Base-by-base conservation (phyloP, 1,140 invertebrate genomes). In the Coboldia fuscipes region DNA sequence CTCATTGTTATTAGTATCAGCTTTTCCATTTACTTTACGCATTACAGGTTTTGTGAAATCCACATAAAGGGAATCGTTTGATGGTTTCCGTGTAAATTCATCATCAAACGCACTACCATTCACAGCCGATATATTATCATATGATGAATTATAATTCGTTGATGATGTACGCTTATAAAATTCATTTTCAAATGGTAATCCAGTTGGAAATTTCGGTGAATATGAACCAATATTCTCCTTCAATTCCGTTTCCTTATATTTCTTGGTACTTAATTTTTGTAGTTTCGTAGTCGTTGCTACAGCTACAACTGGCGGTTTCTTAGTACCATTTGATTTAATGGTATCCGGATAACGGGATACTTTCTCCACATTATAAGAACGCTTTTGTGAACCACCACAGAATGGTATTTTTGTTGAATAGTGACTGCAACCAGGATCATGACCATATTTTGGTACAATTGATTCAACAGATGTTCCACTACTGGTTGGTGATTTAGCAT, bases 101-200 rank as follows among this genome's bases (percentile, higher is more conserved):
- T 54, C 42, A 29, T 43, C 37, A 12, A 28, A 19, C 7, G 17
- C 8, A 14, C 14, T 14, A 34, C 13, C 20, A 21, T 40, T 33
- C 9, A 30, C 22, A 10, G 40, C 35, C n/a, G n/a, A n/a, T n/a
- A n/a, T n/a, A 4, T 37, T 42, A 10, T 48, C 45, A 12, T 27
- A 12, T 19, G 23, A 27, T 12, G 16, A 16, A 23, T 33, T 13
- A 9, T 14, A 33, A 23, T 6, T 28, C 16, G 16, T 20, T 30
- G 51, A 54, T 16, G 47, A 51, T 35, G 51, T 54, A 33, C 48
- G 47, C 40, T 48, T 41, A 44, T 55, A 55, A 18, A 54, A 55
- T 39, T 55, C 52, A 34, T 55, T 47, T 35, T 55, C 52, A 30
- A 55, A 55, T 24, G 52, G 52, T 33, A 55, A 27, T 12, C 52